Percentiles rank a stretch among this genome's conserved stretches.
Conservation (phyloP, 2,888 invertebrate species). For the Metacarcinus magister region DNA sequence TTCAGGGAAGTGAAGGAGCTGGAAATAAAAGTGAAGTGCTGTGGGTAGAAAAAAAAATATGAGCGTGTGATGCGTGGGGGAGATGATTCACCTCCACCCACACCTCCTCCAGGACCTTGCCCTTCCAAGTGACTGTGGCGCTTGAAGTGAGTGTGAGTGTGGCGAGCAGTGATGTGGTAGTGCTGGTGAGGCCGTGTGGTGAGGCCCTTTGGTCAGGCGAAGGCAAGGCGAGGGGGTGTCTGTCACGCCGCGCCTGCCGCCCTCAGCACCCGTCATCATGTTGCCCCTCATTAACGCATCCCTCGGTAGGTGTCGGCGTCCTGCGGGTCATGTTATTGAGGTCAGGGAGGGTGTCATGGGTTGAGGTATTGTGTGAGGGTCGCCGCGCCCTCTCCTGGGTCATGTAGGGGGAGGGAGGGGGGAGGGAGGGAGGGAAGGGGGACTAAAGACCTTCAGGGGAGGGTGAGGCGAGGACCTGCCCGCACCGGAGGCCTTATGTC, state of each 20-base stretch:
- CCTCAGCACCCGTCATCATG: conserved; percentile 64
- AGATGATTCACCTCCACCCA: conserved; percentile 9
- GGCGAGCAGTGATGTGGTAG: neutral
- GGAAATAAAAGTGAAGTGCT: conserved; percentile 35
- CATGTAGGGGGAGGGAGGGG: neutral
- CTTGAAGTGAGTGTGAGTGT: neutral
- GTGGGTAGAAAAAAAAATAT: neutral
- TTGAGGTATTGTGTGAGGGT: neutral
- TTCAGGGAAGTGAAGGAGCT: conserved; percentile 43
- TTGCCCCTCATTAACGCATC: conserved; percentile 74
- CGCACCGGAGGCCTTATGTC: conserved; percentile 33
- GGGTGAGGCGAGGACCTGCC: neutral
- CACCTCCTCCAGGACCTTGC: neutral
- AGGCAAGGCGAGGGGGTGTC: neutral
- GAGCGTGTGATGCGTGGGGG: neutral
- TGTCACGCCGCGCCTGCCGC: neutral
- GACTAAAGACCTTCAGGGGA: neutral
- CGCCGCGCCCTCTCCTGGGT: neutral
- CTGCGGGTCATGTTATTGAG: neutral
- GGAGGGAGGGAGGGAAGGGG: neutral
- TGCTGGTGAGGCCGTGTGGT: neutral
- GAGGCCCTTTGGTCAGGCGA: neutral
- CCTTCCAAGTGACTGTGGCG: neutral
- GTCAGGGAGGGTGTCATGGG: neutral
- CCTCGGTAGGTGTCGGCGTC: conserved; percentile 64